Evolutionary conservation across 92 coral and sea anemone genomes (phyloP), one percentile per base, ranked within the genome.

Genomic region (Metridium senile): DNA sequence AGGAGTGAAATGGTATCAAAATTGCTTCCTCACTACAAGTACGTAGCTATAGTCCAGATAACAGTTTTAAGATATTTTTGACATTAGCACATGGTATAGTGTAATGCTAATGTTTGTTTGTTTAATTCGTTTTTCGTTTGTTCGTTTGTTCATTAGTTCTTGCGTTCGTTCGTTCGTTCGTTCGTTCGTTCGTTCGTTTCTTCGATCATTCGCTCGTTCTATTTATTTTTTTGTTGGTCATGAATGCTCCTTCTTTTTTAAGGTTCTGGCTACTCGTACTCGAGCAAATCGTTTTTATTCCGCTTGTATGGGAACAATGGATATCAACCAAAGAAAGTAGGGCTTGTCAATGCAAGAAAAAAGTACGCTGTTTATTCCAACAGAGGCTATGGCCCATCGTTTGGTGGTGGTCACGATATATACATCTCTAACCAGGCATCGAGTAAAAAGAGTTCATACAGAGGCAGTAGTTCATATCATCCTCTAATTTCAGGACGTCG

Each of bases 331-430:
- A 63, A 18, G 6, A 63, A 63, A 27, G 11, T 63, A 57, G 31
- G 17, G 58, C 74, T 68, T 1, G 9, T 16, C 2, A 26, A 9
- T 2, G 53, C 17, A 26, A 3, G 23, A 18, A 3, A 33, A 16
- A 49, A 68, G 23, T 68, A 68, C 57, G 74, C 74, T 27, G 34
- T 45, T 10, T 30, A 68, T 25, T 10, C 54, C 28, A 27, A 33
- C 13, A 6, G 30, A 1, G 25, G 0, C 21, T 33, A 33, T 79
- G 84, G 79, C 6, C 84, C 84, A 20, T 68, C 84, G 43, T 79
- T 79, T 79, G 84, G 84, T 54, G 78, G 68, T 0, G 84, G 84
- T 39, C 49, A 39, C 25, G 84, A 79, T 39, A 20, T 63, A 10
- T 11, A 51, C 74, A 51, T 74, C 56, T 28, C 31, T 32, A 11